Conservation (phyloP, 2,888 invertebrate genomes). For the Patella pellucida region DNA sequence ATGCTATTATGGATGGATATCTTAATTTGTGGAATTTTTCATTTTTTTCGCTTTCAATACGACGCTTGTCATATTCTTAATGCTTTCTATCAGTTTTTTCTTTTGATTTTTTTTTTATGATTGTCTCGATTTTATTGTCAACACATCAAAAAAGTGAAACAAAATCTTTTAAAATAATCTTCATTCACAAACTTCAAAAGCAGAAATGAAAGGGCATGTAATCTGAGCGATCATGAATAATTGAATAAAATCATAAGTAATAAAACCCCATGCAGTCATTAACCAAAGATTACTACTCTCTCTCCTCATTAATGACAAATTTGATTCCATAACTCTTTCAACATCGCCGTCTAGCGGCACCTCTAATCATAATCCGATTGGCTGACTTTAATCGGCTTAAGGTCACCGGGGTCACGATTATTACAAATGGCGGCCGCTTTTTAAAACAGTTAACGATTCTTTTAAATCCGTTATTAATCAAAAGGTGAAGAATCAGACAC, state of each 20-base stretch:
- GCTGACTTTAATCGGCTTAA: conserved; percentile 4
- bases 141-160: too few relatives aligned
- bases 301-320: background rate
- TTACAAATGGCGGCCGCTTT: background rate
- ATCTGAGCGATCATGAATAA: background rate
- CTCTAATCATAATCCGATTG: conserved; percentile 7
- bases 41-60: too few relatives aligned
- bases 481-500: conserved; percentile 5
- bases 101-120: too few relatives aligned
- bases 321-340: conserved; percentile 7
- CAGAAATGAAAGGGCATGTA: too few relatives aligned
- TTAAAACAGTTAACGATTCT: background rate
- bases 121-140: too few relatives aligned
- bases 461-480: background rate
- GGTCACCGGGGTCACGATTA: conserved; percentile 4
- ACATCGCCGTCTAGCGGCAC: conserved; percentile 7
- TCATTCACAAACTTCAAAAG: too few relatives aligned
- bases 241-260: conserved; percentile 3
- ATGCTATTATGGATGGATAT: too few relatives aligned
- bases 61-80: too few relatives aligned
- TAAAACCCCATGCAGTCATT: conserved; percentile 2
- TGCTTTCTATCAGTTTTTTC: too few relatives aligned
- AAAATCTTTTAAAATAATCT: too few relatives aligned
- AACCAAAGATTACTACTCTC: background rate
- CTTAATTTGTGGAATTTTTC: too few relatives aligned